phyloP scores from a whole-genome alignment of 1,140 invertebrate species.

The Macrocentrus cingulum region DNA sequence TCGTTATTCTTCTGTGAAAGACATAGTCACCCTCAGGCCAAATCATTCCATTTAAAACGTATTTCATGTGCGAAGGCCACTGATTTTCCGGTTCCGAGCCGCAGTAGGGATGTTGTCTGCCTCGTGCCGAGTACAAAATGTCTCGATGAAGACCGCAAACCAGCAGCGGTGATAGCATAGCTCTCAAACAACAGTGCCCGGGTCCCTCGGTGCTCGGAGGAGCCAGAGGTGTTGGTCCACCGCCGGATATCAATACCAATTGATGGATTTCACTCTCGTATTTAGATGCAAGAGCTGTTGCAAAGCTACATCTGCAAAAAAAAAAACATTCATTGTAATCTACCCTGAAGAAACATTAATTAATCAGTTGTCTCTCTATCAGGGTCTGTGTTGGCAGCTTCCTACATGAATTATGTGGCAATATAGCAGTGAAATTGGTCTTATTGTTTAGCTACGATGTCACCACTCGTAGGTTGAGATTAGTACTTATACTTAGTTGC shows the following conservation, averaged over 20 bases:
- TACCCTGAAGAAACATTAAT: not conserved
- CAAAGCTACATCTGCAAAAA: constrained; percentile 68
- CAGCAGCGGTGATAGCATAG: constrained; percentile 57
- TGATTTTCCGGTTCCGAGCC: constrained; percentile 62
- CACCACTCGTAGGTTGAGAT: constrained; percentile 11
- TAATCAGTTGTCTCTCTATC: too few relatives aligned
- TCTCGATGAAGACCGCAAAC: constrained; percentile 61
- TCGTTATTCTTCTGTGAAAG: constrained; percentile 68
- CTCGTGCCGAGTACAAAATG: constrained; percentile 60
- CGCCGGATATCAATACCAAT: constrained; percentile 71
- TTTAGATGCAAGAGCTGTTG: constrained; percentile 66
- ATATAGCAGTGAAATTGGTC: constrained; percentile 3
- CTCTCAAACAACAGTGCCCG: constrained; percentile 56
- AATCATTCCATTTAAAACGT: constrained; percentile 68
- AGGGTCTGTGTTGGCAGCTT: constrained; percentile 7
- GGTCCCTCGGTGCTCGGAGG: constrained; percentile 61
- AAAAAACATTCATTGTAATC: constrained; percentile 3
- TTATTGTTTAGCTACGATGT: constrained; percentile 9
- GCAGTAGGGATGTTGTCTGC: constrained; percentile 62
- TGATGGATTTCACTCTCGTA: constrained; percentile 65
- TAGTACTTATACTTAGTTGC: not conserved
- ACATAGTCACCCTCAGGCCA: constrained; percentile 74
- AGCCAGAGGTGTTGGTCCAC: constrained; percentile 70
- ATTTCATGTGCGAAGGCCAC: constrained; percentile 57
- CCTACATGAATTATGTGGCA: constrained; percentile 14